phyloP scores from a whole-genome alignment of 1,140 invertebrate species.

The Panagrolaimus sp. region DNA sequence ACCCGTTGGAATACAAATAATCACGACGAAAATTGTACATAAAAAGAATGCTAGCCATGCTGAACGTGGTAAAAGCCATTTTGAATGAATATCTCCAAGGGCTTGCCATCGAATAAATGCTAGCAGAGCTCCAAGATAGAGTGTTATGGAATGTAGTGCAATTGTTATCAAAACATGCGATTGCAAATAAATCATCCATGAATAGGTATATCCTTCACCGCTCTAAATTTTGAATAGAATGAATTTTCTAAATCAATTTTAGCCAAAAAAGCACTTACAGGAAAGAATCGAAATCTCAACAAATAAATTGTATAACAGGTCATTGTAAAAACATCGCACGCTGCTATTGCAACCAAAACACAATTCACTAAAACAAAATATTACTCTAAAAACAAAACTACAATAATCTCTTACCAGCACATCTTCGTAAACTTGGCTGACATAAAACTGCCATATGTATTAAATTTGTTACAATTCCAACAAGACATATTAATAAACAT shows the following conservation, averaged over 20 bases:
- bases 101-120: slow-evolving; percentile 39
- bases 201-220: slow-evolving; percentile 30
- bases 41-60: slow-evolving; percentile 34
- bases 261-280: slow-evolving; percentile 21
- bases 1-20: slow-evolving; percentile 34
- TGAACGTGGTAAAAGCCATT: slow-evolving; percentile 28
- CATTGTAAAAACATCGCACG: slow-evolving; percentile 44
- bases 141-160: slow-evolving; percentile 33
- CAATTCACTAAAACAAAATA: too few relatives aligned
- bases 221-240: background rate
- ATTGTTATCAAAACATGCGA: slow-evolving; percentile 36
- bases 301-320: slow-evolving; percentile 35
- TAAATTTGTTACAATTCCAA: slow-evolving; percentile 78
- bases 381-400: too few relatives aligned
- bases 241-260: slow-evolving; percentile 16
- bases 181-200: slow-evolving; percentile 34
- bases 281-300: slow-evolving; percentile 36
- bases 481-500: slow-evolving; percentile 72
- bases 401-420: too few relatives aligned
- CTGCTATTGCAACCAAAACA: slow-evolving; percentile 35
- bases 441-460: slow-evolving; percentile 81
- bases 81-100: slow-evolving; percentile 35
- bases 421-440: slow-evolving; percentile 57
- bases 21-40: slow-evolving; percentile 24
- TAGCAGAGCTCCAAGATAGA: slow-evolving; percentile 34